Evolutionary conservation across 2,797 vertebrate genomes (phyloP), one percentile per base, ranked within the genome.

Genomic region (Tangara arthus): DNA sequence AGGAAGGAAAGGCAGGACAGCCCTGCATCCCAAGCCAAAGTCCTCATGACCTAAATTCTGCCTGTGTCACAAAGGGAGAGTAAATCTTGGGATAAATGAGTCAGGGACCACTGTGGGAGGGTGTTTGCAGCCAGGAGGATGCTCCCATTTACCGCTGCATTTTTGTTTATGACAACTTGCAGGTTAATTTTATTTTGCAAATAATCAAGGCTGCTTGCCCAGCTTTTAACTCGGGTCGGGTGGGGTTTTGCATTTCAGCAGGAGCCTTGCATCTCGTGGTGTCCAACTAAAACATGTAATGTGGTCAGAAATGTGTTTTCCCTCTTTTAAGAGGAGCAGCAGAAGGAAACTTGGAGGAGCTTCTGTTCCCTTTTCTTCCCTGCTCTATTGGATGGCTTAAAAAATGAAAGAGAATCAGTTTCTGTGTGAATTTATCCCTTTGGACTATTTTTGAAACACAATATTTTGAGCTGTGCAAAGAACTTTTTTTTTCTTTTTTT

Each of bases 211-310:
- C 85, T 46, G 49, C 34, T 57, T 92, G 93, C 89, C 94, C 15
- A n/a, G 50, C 55, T 89, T 75, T 82, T 93, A 95, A 85, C 76
- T 82, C 65, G 1, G 10, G 87, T 63, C 0, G 22, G 86, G 87
- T 90, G 93, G 87, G 1, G 30, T 70, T 82, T 79, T 94, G 49
- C 66, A 22, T 90, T 96, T 94, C 89, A 93, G 89, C 90, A 95
- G 89, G 90, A 92, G 75, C 77, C 82, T 90, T 86, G 63, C 24
- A 37, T 94, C 77, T 87, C 56, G 14, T 65, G 76, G 86, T 80
- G 86, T 97, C 96, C 97, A 97, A 97, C 85, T 86, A 92, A 97
- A 97, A 97, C 96, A 97, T 96, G 94, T 97, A 93, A 96, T 96
- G 95, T 95, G 95, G 95, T 95, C 95, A 96, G 87, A 95, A 96